Percentiles rank a stretch among this genome's conserved stretches.
phyloP scores from a whole-genome alignment of 1,140 invertebrate species.

The Theocolax elegans region DNA sequence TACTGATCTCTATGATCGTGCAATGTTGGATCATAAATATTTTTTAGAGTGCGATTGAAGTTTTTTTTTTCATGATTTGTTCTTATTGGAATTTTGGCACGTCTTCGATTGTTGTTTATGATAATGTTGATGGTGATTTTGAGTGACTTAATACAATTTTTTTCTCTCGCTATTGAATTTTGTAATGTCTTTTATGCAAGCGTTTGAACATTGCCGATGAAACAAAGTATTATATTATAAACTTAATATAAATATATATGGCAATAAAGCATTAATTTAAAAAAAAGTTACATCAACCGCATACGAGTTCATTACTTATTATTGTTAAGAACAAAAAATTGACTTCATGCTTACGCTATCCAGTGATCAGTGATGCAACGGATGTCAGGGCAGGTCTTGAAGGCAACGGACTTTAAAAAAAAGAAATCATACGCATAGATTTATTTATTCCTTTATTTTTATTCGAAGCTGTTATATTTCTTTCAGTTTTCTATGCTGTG shows the following conservation, averaged over 20 bases:
- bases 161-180: background rate
- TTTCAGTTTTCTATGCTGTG: too few species aligned
- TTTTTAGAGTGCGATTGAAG: background rate
- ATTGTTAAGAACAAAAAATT: slow-evolving; percentile 9
- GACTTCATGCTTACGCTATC: background rate
- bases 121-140: too few species aligned
- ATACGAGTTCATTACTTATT: slow-evolving; percentile 43
- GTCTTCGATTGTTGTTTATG: background rate
- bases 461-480: too few species aligned
- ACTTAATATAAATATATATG: slow-evolving; percentile 43
- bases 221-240: slow-evolving; percentile 40
- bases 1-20: slow-evolving; percentile 15
- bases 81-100: background rate
- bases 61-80: slow-evolving; percentile 9
- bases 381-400: slow-evolving; percentile 57
- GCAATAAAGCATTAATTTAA: slow-evolving; percentile 51
- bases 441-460: too few species aligned
- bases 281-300: slow-evolving; percentile 33
- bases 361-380: slow-evolving; percentile 28
- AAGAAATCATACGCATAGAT: too few species aligned
- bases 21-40: slow-evolving; percentile 9
- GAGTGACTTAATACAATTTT: slow-evolving; percentile 4
- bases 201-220: slow-evolving; percentile 1
- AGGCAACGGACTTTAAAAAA: slow-evolving; percentile 18
- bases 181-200: background rate